Percentiles rank a stretch among this genome's conserved stretches.
Conservation (phyloP, 2,113 vertebrate genomes). For the Caranx melampygus region DNA sequence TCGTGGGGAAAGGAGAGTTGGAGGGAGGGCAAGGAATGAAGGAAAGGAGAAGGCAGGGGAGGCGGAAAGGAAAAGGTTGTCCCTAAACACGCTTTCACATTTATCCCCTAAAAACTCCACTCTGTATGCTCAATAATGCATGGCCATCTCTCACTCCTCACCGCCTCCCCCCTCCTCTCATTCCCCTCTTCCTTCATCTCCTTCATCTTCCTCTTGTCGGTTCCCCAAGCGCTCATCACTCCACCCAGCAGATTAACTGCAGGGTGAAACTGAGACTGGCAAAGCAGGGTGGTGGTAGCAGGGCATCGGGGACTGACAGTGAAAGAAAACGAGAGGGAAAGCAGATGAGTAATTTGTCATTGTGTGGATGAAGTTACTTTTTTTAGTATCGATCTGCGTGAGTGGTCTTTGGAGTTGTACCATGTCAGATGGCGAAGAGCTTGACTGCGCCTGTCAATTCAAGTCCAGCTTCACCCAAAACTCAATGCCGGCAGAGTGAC, state of each 20-base stretch:
- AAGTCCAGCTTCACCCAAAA: slow-evolving; percentile 32
- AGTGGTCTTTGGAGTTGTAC: slow-evolving; percentile 57
- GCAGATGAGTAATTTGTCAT: slow-evolving; percentile 70
- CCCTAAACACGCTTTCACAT: slow-evolving; percentile 82
- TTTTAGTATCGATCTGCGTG: slow-evolving; percentile 65
- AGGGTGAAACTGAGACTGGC: slow-evolving; percentile 73
- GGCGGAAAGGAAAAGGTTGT: slow-evolving; percentile 75
- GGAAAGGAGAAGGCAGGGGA: slow-evolving; percentile 54
- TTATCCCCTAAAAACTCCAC: slow-evolving; percentile 81
- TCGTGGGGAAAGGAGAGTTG: slow-evolving; percentile 69
- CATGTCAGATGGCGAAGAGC: slow-evolving; percentile 53
- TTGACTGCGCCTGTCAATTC: slow-evolving; percentile 57
- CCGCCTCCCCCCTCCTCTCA: slow-evolving; percentile 44
- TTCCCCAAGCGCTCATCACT: slow-evolving; percentile 71
- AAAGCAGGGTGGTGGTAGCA: slow-evolving; percentile 61
- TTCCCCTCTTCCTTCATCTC: slow-evolving; percentile 64
- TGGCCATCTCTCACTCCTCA: slow-evolving; percentile 63
- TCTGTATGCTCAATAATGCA: slow-evolving; percentile 83
- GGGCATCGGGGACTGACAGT: slow-evolving; percentile 58
- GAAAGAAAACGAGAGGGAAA: slow-evolving; percentile 33
- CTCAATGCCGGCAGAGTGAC: slow-evolving; percentile 38
- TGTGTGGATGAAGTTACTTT: slow-evolving; percentile 57
- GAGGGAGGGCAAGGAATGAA: slow-evolving; percentile 69
- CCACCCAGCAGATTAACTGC: slow-evolving; percentile 76
- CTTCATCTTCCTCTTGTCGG: slow-evolving; percentile 67